phyloP scores from a whole-genome alignment of 2,888 invertebrate species.

The Eupelmus urozonus region DNA sequence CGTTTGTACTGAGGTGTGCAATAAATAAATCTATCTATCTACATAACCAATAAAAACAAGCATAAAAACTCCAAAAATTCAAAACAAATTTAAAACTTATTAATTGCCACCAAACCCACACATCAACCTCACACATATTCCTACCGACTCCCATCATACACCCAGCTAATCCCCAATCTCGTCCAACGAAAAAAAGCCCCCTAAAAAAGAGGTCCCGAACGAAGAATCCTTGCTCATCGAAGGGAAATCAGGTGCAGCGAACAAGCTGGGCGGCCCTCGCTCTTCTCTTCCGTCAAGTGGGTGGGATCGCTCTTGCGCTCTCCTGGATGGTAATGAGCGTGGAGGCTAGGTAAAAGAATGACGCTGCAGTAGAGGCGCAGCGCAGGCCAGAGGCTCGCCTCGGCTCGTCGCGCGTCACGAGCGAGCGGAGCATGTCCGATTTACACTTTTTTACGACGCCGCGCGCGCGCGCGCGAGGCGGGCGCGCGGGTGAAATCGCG shows the following conservation, averaged over 20 bases:
- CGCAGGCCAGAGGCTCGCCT: not conserved
- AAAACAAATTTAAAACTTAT: too few relatives aligned
- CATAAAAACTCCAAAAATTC: too few relatives aligned
- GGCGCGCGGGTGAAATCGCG: slow-evolving; percentile 19
- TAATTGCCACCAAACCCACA: too few relatives aligned
- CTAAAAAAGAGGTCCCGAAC: too few relatives aligned
- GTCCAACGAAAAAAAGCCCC: too few relatives aligned
- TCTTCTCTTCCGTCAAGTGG: slow-evolving; percentile 12
- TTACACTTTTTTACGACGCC: slow-evolving; percentile 45
- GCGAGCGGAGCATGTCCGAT: slow-evolving; percentile 47
- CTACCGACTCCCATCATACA: too few relatives aligned
- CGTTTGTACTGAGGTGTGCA: too few relatives aligned
- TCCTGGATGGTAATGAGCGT: slow-evolving; percentile 45
- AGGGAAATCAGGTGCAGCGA: slow-evolving; percentile 30
- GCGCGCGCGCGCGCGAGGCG: not conserved
- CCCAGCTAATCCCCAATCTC: too few relatives aligned
- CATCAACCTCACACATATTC: too few relatives aligned
- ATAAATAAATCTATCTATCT: too few relatives aligned
- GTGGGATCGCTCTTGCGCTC: not conserved
- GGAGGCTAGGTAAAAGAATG: slow-evolving; percentile 22
- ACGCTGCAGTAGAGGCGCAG: slow-evolving; percentile 19
- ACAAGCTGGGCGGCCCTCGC: not conserved
- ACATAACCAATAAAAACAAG: too few relatives aligned
- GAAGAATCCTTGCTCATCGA: too few relatives aligned
- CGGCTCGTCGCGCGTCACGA: slow-evolving; percentile 23